A percentile compares a stretch with the other conserved stretches of the same genome.
phyloP scores from a whole-genome alignment of 2,888 invertebrate genomes.

The Drosophila tripunctata region DNA sequence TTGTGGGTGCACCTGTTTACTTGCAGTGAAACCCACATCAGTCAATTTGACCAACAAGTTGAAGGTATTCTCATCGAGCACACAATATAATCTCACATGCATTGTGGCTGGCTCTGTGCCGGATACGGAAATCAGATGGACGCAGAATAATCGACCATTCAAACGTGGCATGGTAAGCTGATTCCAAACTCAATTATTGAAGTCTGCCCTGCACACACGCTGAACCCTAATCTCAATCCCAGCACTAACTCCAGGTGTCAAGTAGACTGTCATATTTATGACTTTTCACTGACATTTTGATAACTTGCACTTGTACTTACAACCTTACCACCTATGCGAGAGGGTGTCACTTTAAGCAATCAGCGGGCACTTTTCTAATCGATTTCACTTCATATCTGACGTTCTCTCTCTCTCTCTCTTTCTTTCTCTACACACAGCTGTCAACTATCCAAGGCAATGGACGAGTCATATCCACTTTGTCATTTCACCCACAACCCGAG shows the following conservation, averaged over 20 bases:
- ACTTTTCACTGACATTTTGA: conserved; percentile 59
- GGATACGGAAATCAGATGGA: conserved; percentile 93
- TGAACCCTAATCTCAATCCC: conserved; percentile 6
- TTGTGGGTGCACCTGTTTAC: no score
- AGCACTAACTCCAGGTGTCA: conserved; percentile 34
- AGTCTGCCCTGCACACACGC: background rate
- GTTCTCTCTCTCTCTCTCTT: no score
- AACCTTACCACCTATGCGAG: conserved; percentile 1
- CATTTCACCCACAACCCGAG: conserved; percentile 92
- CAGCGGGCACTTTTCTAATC: conserved; percentile 73
- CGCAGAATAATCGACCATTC: conserved; percentile 91
- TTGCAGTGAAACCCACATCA: conserved; percentile 91
- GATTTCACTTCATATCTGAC: conserved; percentile 62
- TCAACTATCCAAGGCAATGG: conserved; percentile 88
- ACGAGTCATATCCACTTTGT: conserved; percentile 90
- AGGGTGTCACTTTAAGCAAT: conserved; percentile 8
- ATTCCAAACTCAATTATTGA: conserved; percentile 21
- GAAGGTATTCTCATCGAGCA: conserved; percentile 90
- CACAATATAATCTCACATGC: conserved; percentile 92
- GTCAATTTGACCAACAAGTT: conserved; percentile 92
- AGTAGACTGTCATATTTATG: conserved; percentile 64
- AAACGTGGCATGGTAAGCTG: conserved; percentile 89
- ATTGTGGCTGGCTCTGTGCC: conserved; percentile 94
- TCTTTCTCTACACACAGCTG: conserved; percentile 85
- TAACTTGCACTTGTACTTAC: conserved; percentile 49